Conservation (phyloP, 2,888 invertebrate genomes). For the Urechis unicinctus region DNA sequence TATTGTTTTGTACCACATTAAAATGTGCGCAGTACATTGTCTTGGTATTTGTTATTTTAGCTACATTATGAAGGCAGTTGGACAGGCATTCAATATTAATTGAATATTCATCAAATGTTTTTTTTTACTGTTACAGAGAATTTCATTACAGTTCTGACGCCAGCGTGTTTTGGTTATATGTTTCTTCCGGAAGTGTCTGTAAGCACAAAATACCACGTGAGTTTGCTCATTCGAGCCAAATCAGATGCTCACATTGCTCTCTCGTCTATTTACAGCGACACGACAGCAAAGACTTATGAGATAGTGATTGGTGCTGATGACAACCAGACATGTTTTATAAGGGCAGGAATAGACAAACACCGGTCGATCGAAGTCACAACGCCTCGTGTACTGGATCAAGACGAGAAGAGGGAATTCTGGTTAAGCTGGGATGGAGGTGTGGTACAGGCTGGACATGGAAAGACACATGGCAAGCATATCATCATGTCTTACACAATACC, state of each 20-base stretch:
- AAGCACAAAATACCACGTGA: conserved; percentile 36
- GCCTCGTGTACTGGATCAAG: conserved; percentile 11
- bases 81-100: too few relatives aligned
- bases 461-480: conserved; percentile 29
- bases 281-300: conserved; percentile 38
- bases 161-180: conserved; percentile 39
- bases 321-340: too few relatives aligned
- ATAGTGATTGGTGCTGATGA: conserved; percentile 37
- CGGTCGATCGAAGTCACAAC: conserved; percentile 33
- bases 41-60: too few relatives aligned
- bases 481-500: conserved; percentile 34
- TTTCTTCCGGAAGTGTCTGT: conserved; percentile 43
- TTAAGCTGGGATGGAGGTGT: conserved; percentile 33
- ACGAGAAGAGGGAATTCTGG: conserved; percentile 42
- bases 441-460: conserved; percentile 37
- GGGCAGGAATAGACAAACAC: too few relatives aligned
- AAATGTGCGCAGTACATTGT: too few relatives aligned
- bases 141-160: conserved; percentile 44
- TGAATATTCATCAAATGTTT: too few relatives aligned
- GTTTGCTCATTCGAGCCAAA: conserved; percentile 40
- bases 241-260: conserved; percentile 40
- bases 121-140: conserved; percentile 30
- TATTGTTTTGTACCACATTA: too few relatives aligned
- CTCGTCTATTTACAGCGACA: conserved; percentile 43
- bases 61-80: too few relatives aligned